Base-by-base conservation (phyloP, 1,140 invertebrate genomes). In the Callitettix versicolor region DNA sequence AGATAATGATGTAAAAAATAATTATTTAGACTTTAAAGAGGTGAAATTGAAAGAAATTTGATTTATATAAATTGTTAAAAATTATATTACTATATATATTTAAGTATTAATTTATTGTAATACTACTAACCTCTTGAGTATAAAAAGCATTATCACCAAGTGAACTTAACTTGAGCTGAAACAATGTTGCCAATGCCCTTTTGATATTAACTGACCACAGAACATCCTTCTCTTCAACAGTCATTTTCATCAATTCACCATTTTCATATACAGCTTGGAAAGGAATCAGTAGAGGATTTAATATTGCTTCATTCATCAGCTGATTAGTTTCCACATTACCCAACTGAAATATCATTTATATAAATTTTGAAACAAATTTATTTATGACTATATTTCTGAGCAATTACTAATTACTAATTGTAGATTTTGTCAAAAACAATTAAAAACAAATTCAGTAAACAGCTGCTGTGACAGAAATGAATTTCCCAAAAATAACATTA, bases 121-220 rank as follows among this genome's bases (percentile, higher is more conserved):
- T 9, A 4, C 3, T 30, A 30, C 26, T 30, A 30, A 30, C 26
- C 26, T 30, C 26, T 30, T 30, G 26, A 9, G 26, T 30, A 9
- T 30, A 30, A 33, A 26, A 6, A 34, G 20, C n/a, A 30, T 26
- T n/a, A 36, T 17, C 22, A 33, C 7, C 30, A 9, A 15, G 15
- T 49, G 1, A n/a, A 3, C 12, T 9, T 36, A 17, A 20, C 4
- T 65, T 57, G 2, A 65, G 18, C 22, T 63, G 62, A 20, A 65
- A 48, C 5, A 63, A 36, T 11, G 53, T 47, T 9, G 53, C 58
- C 18, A 65, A 34, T 0, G 63, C 62, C 47, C 60, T 51, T 56
- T 65, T 65, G 5, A 65, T 63, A 40, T 65, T 65, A 33, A 60
- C 41, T 1, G 63, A 63, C 53, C 63, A 62, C 0, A 36, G 12